phyloP scores from a whole-genome alignment of 2,888 invertebrate genomes.

The Galerucella nymphaeae region DNA sequence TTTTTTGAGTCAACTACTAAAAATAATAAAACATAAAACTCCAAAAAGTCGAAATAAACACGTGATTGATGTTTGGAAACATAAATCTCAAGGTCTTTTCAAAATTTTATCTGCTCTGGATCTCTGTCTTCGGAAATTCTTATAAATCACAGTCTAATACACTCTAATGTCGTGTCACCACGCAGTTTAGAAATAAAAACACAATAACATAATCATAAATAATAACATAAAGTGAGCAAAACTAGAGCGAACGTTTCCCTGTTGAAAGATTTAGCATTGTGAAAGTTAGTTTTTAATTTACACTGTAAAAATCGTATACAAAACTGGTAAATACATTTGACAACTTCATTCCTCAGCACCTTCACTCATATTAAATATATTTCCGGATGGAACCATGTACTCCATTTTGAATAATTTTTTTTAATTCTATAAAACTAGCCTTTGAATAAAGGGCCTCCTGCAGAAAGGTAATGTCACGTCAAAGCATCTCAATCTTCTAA shows the following conservation, averaged over 20 bases:
- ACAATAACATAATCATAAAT: slow-evolving; percentile 36
- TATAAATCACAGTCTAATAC: slow-evolving; percentile 29
- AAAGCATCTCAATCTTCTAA: too few species aligned
- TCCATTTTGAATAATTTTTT: too few species aligned
- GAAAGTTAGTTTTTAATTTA: not conserved
- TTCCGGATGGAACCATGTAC: too few species aligned
- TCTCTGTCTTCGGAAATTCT: slow-evolving; percentile 30
- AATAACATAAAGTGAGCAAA: slow-evolving; percentile 20
- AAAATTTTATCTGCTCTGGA: slow-evolving; percentile 21
- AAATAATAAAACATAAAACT: not conserved
- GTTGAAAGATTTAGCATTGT: not conserved
- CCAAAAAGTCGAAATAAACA: not conserved
- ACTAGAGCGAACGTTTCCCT: slow-evolving; percentile 12
- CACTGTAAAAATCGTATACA: not conserved
- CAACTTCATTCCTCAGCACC: too few species aligned
- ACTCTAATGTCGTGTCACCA: slow-evolving; percentile 13
- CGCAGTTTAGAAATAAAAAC: slow-evolving; percentile 19
- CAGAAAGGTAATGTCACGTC: too few species aligned
- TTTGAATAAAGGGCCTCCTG: too few species aligned
- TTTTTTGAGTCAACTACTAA: too few species aligned
- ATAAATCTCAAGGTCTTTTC: slow-evolving; percentile 6
- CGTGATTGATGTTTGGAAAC: slow-evolving; percentile 1
- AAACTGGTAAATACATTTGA: not conserved
- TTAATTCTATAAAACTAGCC: too few species aligned
- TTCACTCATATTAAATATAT: too few species aligned